Conservation (phyloP, 2,888 invertebrate species). For the Mylabris sibirica region DNA sequence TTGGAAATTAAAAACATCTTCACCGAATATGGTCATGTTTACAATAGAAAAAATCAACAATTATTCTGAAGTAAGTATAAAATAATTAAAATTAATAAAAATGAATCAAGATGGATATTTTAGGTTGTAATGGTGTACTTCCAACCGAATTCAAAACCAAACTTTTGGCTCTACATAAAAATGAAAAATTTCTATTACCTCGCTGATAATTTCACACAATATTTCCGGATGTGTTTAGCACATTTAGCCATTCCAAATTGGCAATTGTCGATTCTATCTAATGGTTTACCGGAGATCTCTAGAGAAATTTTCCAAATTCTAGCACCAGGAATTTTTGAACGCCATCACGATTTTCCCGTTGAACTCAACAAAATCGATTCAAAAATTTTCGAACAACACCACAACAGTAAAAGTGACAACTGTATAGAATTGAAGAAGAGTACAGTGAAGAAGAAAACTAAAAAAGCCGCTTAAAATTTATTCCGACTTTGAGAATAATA, state of each 20-base stretch:
- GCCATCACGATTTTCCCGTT: constrained; percentile 39
- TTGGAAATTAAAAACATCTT: constrained; percentile 43
- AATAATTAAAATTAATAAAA: constrained; percentile 44
- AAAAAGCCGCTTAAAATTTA: background rate
- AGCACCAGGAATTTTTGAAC: constrained; percentile 65
- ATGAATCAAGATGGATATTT: constrained; percentile 20
- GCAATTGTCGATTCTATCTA: constrained; percentile 65
- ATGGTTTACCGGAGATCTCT: constrained; percentile 50
- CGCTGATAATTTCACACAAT: constrained; percentile 82
- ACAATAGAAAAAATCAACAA: constrained; percentile 40
- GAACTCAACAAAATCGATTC: constrained; percentile 46
- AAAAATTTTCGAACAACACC: constrained; percentile 37
- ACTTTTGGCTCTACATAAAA: constrained; percentile 52
- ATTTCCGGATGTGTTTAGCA: constrained; percentile 86
- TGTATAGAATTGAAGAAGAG: background rate
- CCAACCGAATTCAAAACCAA: constrained; percentile 48
- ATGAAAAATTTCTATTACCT: constrained; percentile 78
- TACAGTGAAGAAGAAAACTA: background rate
- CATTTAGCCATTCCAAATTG: constrained; percentile 90
- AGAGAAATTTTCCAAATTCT: constrained; percentile 77
- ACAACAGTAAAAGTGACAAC: background rate
- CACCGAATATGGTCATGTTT: constrained; percentile 37
- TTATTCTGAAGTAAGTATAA: background rate
- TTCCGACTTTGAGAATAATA: background rate
- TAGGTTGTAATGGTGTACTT: constrained; percentile 52